A percentile compares a stretch with the other conserved stretches of the same genome.
Evolutionary conservation across 2,113 vertebrate species (phyloP).

Genomic region (Cathartes aura): DNA sequence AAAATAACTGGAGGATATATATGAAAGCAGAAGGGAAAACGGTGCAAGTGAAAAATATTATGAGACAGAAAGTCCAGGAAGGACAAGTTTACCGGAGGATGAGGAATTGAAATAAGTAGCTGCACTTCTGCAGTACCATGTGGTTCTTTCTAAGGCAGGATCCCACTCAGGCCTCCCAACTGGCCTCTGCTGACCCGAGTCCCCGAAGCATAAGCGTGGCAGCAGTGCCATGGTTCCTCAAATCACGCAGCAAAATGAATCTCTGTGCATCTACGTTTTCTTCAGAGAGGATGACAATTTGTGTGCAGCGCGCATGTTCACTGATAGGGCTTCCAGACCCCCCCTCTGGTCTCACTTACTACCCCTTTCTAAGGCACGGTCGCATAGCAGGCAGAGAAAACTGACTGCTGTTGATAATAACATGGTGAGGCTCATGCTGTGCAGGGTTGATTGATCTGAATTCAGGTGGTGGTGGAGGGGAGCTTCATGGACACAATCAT

Average conservation of each 20-base stretch:
- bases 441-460: neutral
- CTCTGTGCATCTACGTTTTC: neutral
- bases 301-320: accelerated
- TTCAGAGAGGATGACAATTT: neutral
- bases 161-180: neutral
- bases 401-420: neutral
- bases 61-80: constrained; percentile 1
- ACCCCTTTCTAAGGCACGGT: neutral
- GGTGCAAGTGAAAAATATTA: neutral
- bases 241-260: neutral
- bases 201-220: accelerated
- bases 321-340: neutral
- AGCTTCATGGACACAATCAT: neutral
- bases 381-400: neutral
- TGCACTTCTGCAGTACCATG: neutral
- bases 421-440: neutral
- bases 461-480: neutral
- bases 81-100: neutral
- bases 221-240: neutral
- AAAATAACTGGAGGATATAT: neutral
- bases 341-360: neutral
- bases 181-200: neutral
- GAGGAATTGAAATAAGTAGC: neutral
- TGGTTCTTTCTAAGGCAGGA: neutral
- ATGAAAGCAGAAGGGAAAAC: neutral